A percentile compares a stretch with the other conserved stretches of the same genome.
phyloP scores from a whole-genome alignment of 2,888 invertebrate species.

The Meiosimyza platycephala region DNA sequence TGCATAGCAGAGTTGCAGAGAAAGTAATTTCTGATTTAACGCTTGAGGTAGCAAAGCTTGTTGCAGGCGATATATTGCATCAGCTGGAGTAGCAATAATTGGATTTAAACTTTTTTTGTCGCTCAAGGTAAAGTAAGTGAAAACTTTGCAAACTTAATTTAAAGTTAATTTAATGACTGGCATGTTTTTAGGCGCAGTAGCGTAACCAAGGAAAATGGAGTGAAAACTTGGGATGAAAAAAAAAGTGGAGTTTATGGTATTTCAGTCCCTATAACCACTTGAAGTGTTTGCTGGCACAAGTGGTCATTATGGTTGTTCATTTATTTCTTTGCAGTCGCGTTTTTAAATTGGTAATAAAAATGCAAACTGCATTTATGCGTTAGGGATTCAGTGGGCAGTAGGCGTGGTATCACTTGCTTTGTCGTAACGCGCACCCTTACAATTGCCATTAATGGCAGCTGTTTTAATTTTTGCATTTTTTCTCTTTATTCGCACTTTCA shows the following conservation, averaged over 20 bases:
- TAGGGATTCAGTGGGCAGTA: neutral
- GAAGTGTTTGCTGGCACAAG: neutral
- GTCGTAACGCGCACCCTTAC: neutral
- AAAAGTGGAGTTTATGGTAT: no score
- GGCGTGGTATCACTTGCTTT: neutral
- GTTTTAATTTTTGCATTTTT: constrained; percentile 15
- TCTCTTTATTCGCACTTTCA: neutral
- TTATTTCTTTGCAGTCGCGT: neutral
- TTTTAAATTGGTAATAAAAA: neutral
- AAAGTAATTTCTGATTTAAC: neutral
- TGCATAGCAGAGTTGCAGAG: neutral
- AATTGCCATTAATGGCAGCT: constrained; percentile 23
- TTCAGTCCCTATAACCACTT: no score
- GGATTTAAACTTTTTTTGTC: no score
- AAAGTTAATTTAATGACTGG: constrained; percentile 18
- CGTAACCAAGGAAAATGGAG: constrained; percentile 1
- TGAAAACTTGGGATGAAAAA: neutral
- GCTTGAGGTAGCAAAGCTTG: neutral
- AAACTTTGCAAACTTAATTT: constrained; percentile 18
- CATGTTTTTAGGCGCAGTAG: neutral
- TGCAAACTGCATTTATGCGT: constrained; percentile 9
- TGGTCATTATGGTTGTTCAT: constrained; percentile 4
- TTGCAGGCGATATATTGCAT: no score
- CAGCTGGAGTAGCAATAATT: no score
- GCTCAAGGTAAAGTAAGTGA: neutral